These are phyloP conservation scores for Lichenostomus cassidix DNA, from an alignment of 2,113 vertebrate species.

Conservation along the genomic window DNA sequence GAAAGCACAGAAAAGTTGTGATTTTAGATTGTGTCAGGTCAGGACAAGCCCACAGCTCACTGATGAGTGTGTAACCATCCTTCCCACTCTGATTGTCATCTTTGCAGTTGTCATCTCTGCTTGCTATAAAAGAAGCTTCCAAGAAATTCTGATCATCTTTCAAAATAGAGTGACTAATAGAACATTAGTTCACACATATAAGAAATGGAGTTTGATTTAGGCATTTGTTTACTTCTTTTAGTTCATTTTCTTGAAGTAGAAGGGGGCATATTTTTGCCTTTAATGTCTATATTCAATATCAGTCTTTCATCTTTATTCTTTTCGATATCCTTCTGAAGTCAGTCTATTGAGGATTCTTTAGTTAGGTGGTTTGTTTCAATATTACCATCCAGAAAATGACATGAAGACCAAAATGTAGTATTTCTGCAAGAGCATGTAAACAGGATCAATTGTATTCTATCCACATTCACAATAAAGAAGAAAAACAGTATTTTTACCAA, in stretches of 20 bases:
- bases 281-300: neutral
- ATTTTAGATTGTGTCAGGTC: neutral
- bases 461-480: neutral
- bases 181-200: neutral
- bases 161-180: neutral
- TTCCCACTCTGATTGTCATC: neutral
- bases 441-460: neutral
- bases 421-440: neutral
- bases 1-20: accelerated
- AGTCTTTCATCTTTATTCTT: neutral
- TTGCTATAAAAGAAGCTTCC: neutral
- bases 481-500: neutral
- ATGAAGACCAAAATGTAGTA: neutral
- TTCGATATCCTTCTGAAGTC: neutral
- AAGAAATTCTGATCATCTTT: neutral
- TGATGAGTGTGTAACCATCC: neutral
- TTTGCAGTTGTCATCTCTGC: neutral
- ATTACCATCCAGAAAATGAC: neutral
- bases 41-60: neutral
- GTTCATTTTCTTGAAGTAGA: neutral
- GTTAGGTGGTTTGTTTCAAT: neutral
- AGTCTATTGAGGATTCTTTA: neutral
- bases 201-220: neutral
- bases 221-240: neutral
- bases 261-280: accelerated